Evolutionary conservation across 2,797 vertebrate genomes (phyloP), one percentile per base, ranked within the genome.

Genomic region (Emydoidea blandingii): DNA sequence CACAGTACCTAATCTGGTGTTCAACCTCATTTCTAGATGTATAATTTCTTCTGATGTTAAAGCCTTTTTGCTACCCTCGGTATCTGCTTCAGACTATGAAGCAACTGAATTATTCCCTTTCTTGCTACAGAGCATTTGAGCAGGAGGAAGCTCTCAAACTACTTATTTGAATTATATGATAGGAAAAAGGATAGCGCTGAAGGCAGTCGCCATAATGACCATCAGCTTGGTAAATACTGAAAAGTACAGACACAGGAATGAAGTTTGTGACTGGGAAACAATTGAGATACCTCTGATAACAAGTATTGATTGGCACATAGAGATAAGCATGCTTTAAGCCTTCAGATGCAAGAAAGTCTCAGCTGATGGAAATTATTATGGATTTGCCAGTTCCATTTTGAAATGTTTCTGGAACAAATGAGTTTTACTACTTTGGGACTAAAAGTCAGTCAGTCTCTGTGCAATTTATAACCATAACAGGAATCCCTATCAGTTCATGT

Each of bases 361-460:
- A 62, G 53, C 81, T 56, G 37, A 96, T 49, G 23, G 83, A 95
- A 94, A 93, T 90, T 91, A 96, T 80, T 92, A 95, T 21, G 92
- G 56, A 54, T 91, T 94, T 52, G 47, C n/a, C 76, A 95, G 82
- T 94, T 85, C 65, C 87, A 18, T 95, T 92, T 29, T 44, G 5
- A 59, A 79, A 84, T 44, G 49, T 62, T 78, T 91, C 81, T 93
- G 81, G 80, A 79, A 89, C 21, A 52, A 87, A 86, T 29, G 9
- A 94, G 37, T 52, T 96, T 93, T 91, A 95, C 59, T 86, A 81
- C 11, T 41, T 83, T n/a, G 52, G 83, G 93, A 93, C 85, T 29
- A 86, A 65, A 57, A 89, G 88, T 41, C 54, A 56, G 82, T 88
- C 37, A 79, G 41, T 68, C 82, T 87, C 52, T 80, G 29, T 25